These are phyloP conservation scores for Macrophya annulata DNA, from an alignment of 2,888 invertebrate genomes.

Conservation along the genomic window DNA sequence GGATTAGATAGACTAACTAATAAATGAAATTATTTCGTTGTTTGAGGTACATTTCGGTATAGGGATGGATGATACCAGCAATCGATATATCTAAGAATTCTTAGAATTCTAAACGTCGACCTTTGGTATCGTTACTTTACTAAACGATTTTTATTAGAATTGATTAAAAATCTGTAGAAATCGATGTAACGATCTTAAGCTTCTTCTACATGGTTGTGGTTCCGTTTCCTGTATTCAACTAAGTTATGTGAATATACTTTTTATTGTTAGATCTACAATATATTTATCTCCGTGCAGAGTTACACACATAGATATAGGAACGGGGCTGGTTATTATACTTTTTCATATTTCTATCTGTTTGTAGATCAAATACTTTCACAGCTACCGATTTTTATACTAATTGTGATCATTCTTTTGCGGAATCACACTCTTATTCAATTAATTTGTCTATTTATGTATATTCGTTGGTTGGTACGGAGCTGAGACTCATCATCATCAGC, in stretches of 20 bases:
- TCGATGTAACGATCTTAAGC: neutral
- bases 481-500: neutral
- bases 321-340: neutral
- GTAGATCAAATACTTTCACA: neutral
- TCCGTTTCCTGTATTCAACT: neutral
- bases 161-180: neutral
- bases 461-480: neutral
- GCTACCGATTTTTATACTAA: neutral
- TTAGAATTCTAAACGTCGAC: neutral
- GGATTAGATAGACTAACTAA: conserved; percentile 16
- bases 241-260: neutral
- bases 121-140: neutral
- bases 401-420: neutral
- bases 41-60: neutral
- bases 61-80: neutral
- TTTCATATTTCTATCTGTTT: neutral
- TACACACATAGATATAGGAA: neutral
- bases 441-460: neutral
- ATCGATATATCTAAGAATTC: neutral
- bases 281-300: neutral
- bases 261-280: neutral
- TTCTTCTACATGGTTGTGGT: neutral
- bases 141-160: neutral
- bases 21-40: conserved; percentile 28
- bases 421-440: neutral